These are phyloP conservation scores for Paedocypris micromegethes DNA, from an alignment of 2,797 vertebrate species.

Conservation along the genomic window DNA sequence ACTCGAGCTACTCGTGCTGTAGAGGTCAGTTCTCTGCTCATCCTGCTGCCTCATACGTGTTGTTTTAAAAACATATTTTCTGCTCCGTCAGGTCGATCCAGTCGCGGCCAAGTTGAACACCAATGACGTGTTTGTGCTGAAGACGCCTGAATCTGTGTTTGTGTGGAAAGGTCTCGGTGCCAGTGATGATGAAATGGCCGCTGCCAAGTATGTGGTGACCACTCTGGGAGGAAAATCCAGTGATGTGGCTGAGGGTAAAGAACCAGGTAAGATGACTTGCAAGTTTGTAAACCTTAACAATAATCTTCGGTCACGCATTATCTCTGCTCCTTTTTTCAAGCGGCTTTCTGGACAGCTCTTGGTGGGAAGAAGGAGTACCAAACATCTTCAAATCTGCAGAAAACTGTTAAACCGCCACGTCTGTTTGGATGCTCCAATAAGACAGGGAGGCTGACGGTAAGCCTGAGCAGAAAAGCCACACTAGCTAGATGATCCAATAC, in stretches of 20 bases:
- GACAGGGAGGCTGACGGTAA: slow-evolving; percentile 65
- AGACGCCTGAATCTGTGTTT: slow-evolving; percentile 43
- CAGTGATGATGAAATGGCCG: slow-evolving; percentile 54
- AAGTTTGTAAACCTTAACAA: neutral
- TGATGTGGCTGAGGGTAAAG: slow-evolving; percentile 60
- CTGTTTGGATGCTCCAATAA: slow-evolving; percentile 74
- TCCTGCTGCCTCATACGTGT: too few relatives aligned
- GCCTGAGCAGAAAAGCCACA: slow-evolving; percentile 14
- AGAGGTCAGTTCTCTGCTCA: slow-evolving; percentile 58
- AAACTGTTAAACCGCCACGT: slow-evolving; percentile 50
- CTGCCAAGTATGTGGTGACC: slow-evolving; percentile 57
- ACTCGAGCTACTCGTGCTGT: slow-evolving; percentile 63
- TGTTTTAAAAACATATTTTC: neutral
- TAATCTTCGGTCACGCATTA: neutral
- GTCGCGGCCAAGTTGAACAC: slow-evolving; percentile 64
- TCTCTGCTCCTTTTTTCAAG: slow-evolving; percentile 42
- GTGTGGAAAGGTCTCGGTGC: slow-evolving; percentile 67
- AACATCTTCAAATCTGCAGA: slow-evolving; percentile 59
- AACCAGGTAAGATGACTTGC: slow-evolving; percentile 56
- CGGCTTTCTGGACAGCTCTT: slow-evolving; percentile 65
- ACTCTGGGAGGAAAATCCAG: slow-evolving; percentile 56
- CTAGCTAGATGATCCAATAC: neutral
- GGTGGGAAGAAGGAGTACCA: slow-evolving; percentile 70
- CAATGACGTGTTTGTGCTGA: slow-evolving; percentile 73
- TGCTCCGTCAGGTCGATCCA: slow-evolving; percentile 57